A percentile compares a stretch with the other conserved stretches of the same genome.
Evolutionary conservation across 2,888 invertebrate species (phyloP).

Genomic region (Ypsolopha sequella): DNA sequence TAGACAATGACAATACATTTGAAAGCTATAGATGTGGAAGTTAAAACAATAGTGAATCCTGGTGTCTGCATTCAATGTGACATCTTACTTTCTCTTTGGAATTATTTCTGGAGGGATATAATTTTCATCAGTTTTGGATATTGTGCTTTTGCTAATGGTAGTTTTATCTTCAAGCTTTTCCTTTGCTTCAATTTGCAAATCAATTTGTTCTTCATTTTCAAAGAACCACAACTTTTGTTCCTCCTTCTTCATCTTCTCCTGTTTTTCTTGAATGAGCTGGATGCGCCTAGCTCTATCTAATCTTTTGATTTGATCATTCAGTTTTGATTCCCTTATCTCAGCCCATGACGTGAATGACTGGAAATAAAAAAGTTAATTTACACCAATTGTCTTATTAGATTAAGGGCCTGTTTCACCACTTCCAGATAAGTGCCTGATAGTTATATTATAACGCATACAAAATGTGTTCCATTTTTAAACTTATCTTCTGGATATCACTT

Average conservation of each 20-base stretch:
- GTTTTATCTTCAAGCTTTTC: constrained; percentile 34
- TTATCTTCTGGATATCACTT: no score
- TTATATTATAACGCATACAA: no score
- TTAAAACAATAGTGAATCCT: no score
- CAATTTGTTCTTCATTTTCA: constrained; percentile 82
- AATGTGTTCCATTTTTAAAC: no score
- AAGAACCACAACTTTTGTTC: constrained; percentile 85
- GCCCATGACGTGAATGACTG: constrained; percentile 73
- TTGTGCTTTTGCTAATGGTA: constrained; percentile 52
- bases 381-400: neutral
- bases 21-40: neutral
- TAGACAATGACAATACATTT: no score
- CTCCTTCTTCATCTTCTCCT: constrained; percentile 62
- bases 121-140: constrained; percentile 64
- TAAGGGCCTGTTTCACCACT: no score
- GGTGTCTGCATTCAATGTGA: no score
- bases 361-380: constrained; percentile 16
- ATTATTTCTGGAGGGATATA: constrained; percentile 81
- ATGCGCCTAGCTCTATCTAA: constrained; percentile 69
- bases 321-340: constrained; percentile 60
- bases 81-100: constrained; percentile 40
- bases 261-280: constrained; percentile 55
- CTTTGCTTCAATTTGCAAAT: constrained; percentile 77
- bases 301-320: constrained; percentile 71
- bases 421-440: no score